phyloP scores from a whole-genome alignment of 2,797 vertebrate species.

The Lates japonicus region DNA sequence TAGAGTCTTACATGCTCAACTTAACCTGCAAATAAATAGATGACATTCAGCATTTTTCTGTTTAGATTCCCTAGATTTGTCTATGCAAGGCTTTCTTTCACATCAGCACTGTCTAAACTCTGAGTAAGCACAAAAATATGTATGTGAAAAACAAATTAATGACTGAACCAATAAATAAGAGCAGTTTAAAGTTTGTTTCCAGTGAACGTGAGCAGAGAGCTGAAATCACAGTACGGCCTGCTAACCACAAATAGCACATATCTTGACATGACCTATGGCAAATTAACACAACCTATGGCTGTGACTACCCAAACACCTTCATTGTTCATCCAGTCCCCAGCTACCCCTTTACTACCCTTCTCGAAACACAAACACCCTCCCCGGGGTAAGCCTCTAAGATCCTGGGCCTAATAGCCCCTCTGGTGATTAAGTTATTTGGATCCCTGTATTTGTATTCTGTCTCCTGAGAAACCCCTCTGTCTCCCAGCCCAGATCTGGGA shows the following conservation, averaged over 20 bases:
- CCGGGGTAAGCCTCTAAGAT: slow-evolving; percentile 59
- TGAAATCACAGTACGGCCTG: slow-evolving; percentile 35
- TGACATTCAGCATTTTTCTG: slow-evolving; percentile 4
- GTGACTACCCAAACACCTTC: slow-evolving; percentile 56
- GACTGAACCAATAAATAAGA: slow-evolving; percentile 13
- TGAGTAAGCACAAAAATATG: not conserved
- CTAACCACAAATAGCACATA: slow-evolving; percentile 25
- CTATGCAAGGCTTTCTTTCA: not conserved
- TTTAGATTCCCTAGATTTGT: slow-evolving; percentile 17
- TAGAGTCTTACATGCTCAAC: not conserved
- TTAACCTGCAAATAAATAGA: slow-evolving; percentile 49
- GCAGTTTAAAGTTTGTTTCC: not conserved
- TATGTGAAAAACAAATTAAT: slow-evolving; percentile 17
- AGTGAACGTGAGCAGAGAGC: not conserved
- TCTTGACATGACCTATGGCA: slow-evolving; percentile 36
- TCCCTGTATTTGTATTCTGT: slow-evolving; percentile 83
- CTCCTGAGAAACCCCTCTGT: slow-evolving; percentile 84
- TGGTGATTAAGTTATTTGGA: slow-evolving; percentile 84
- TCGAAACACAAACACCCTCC: slow-evolving; percentile 62
- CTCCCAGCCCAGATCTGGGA: slow-evolving; percentile 82
- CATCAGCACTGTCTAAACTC: not conserved
- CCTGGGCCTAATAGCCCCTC: slow-evolving; percentile 67
- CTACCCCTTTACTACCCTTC: slow-evolving; percentile 30
- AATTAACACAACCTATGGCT: slow-evolving; percentile 32
- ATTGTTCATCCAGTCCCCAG: slow-evolving; percentile 46